Evolutionary conservation across 2,113 vertebrate species (phyloP).

Genomic region (Calidris pugnax): DNA sequence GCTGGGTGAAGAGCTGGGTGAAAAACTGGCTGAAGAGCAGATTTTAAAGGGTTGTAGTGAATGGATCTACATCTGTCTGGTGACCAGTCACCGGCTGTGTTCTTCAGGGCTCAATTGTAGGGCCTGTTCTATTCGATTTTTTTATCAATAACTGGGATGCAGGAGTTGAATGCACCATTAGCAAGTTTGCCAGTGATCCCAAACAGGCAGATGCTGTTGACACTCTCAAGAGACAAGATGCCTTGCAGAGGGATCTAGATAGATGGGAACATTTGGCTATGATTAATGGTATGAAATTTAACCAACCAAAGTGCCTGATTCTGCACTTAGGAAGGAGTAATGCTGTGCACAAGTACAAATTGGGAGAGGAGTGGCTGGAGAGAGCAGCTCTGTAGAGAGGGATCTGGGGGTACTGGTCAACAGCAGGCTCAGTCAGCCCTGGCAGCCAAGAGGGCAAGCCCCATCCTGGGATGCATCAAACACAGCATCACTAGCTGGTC

Average conservation of each 20-base stretch:
- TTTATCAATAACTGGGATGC: no score
- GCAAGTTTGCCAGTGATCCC: neutral
- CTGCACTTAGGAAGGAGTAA: neutral
- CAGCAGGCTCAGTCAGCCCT: neutral
- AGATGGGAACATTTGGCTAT: neutral
- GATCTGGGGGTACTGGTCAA: neutral
- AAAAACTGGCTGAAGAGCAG: neutral
- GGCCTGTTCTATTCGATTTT: neutral
- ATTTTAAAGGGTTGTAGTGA: neutral
- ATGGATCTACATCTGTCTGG: neutral
- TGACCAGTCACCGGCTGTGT: accelerated
- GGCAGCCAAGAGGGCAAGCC: neutral
- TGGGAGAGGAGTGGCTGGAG: neutral
- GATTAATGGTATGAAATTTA: neutral
- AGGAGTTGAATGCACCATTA: neutral
- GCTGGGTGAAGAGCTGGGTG: neutral
- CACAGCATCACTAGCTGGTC: neutral
- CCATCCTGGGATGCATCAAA: neutral
- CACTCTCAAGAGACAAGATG: neutral
- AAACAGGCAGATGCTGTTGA: neutral
- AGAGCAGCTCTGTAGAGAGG: neutral
- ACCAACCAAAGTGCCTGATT: neutral
- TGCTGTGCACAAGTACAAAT: accelerated
- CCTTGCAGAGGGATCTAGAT: neutral
- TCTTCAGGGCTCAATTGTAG: neutral